These are phyloP conservation scores for Metaphire vulgaris DNA, from an alignment of 1,140 invertebrate species.

Conservation along the genomic window DNA sequence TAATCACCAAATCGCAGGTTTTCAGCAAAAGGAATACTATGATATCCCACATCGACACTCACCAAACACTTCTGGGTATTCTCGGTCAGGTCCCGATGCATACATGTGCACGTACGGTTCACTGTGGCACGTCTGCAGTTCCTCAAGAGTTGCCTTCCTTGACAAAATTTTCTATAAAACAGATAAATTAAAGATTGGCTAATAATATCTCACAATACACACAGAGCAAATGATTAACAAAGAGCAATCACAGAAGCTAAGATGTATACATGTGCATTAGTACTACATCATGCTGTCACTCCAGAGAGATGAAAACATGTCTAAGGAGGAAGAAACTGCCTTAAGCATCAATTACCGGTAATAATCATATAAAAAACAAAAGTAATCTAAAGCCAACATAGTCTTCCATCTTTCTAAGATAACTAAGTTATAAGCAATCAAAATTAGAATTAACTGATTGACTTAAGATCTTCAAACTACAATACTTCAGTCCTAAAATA, in stretches of 20 bases:
- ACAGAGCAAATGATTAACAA: background rate
- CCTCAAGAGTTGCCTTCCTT: slow-evolving; percentile 84
- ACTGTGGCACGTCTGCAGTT: slow-evolving; percentile 77
- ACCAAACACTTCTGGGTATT: slow-evolving; percentile 60
- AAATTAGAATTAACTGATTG: too few species aligned
- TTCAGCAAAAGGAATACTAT: too few species aligned
- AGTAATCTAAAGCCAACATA: too few species aligned
- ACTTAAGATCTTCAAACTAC: too few species aligned
- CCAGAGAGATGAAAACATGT: background rate
- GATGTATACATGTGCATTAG: background rate
- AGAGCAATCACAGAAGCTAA: background rate
- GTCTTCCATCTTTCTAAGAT: too few species aligned
- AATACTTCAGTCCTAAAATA: too few species aligned
- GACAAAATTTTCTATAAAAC: slow-evolving; percentile 64
- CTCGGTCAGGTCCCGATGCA: slow-evolving; percentile 75
- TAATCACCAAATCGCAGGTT: too few species aligned
- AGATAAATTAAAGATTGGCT: background rate
- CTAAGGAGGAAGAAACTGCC: too few species aligned
- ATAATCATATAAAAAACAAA: too few species aligned
- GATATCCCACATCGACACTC: too few species aligned
- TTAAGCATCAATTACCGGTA: too few species aligned
- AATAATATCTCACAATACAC: slow-evolving; percentile 17
- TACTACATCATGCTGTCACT: background rate
- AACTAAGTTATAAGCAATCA: too few species aligned
- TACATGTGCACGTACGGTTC: slow-evolving; percentile 79